phyloP scores from a whole-genome alignment of 2,888 invertebrate species.

The Hesperia comma region DNA sequence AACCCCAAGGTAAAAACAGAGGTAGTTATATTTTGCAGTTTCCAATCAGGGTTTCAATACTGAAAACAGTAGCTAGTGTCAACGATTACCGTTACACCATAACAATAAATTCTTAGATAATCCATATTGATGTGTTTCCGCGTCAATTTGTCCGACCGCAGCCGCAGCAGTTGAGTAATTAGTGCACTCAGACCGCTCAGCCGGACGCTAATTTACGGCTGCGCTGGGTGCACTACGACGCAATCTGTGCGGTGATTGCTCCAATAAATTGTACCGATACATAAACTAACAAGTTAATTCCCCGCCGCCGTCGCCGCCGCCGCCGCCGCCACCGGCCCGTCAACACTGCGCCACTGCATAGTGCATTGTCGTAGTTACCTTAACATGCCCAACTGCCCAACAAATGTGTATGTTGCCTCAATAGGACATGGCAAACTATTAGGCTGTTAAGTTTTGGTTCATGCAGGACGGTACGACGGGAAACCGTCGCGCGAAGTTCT shows the following conservation, averaged over 20 bases:
- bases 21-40: too few species aligned
- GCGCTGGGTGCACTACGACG: conserved; percentile 6
- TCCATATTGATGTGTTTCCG: conserved; percentile 33
- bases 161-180: conserved; percentile 17
- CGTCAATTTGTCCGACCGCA: conserved; percentile 23
- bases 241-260: conserved; percentile 16
- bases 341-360: too few species aligned
- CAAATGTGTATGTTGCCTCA: too few species aligned
- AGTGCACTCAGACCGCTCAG: conserved; percentile 24
- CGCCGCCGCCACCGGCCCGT: neutral
- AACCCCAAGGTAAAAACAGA: too few species aligned
- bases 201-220: conserved; percentile 24
- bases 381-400: too few species aligned
- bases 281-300: conserved; percentile 28
- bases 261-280: conserved; percentile 27
- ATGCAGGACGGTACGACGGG: too few species aligned
- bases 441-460: too few species aligned
- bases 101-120: conserved; percentile 30
- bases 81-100: neutral
- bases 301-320: neutral
- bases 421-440: too few species aligned
- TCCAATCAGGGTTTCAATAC: too few species aligned
- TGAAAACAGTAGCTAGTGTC: conserved; percentile 1
- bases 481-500: too few species aligned
- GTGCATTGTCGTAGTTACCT: neutral